Evolutionary conservation across 2,797 vertebrate genomes (phyloP).

Genomic region (Poecilia gillii): DNA sequence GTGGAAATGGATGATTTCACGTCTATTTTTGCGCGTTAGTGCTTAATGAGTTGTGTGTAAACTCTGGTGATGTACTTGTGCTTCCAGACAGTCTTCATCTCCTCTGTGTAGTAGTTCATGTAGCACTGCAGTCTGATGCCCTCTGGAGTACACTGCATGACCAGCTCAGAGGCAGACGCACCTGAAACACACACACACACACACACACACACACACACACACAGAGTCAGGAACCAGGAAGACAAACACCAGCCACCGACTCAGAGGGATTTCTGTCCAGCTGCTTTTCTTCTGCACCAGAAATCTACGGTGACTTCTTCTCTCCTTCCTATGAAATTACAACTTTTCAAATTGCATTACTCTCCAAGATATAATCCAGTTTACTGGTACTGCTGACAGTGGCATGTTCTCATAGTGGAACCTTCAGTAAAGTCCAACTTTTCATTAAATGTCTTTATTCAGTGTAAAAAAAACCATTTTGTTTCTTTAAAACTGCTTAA

Average conservation of each 20-base stretch:
- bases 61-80: slow-evolving; percentile 79
- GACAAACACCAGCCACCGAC: background rate
- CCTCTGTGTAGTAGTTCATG: slow-evolving; percentile 96
- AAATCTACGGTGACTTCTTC: background rate
- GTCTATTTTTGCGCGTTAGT: background rate
- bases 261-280: background rate
- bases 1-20: background rate
- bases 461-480: no score
- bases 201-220: background rate
- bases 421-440: background rate
- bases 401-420: background rate
- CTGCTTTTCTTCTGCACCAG: background rate
- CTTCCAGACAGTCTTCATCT: slow-evolving; percentile 94
- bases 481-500: no score
- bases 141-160: slow-evolving; percentile 93
- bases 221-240: background rate
- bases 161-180: slow-evolving; percentile 89
- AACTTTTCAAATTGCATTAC: background rate
- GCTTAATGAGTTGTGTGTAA: background rate
- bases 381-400: background rate
- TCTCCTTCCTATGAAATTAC: background rate
- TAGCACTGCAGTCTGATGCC: slow-evolving; percentile 95
- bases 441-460: no score
- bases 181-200: slow-evolving; percentile 73
- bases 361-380: background rate